phyloP scores from a whole-genome alignment of 2,888 invertebrate species.

The Drosophila nigricruria region DNA sequence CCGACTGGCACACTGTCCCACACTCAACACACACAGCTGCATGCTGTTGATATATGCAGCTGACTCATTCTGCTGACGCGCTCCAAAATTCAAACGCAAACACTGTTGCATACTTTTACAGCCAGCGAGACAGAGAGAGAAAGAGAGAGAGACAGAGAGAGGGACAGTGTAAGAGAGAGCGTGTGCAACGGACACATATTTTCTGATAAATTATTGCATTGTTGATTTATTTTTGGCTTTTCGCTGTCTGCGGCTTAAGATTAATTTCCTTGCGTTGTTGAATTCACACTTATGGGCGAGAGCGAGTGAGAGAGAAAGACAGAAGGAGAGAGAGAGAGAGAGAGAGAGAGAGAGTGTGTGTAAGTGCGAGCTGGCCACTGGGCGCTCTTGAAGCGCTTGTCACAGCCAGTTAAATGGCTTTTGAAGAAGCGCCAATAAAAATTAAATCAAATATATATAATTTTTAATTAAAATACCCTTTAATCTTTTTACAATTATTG shows the following conservation, averaged over 20 bases:
- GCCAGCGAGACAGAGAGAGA: constrained; percentile 1
- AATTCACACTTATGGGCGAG: constrained; percentile 68
- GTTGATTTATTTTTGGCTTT: constrained; percentile 82
- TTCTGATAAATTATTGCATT: constrained; percentile 81
- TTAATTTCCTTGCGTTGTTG: constrained; percentile 81
- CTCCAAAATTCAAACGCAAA: constrained; percentile 76
- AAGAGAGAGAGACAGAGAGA: constrained; percentile 11
- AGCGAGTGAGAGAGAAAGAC: no score
- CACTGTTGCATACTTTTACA: constrained; percentile 77
- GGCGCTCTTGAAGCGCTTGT: constrained; percentile 18
- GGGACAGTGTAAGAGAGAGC: constrained; percentile 6
- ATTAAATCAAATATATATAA: constrained; percentile 79
- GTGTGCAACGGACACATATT: constrained; percentile 76
- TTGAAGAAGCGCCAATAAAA: constrained; percentile 78
- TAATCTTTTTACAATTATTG: constrained; percentile 77
- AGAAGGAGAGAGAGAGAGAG: neutral
- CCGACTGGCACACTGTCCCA: constrained; percentile 31
- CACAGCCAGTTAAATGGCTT: constrained; percentile 70
- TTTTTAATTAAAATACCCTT: constrained; percentile 78
- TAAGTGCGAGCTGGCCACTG: neutral
- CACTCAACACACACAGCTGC: neutral
- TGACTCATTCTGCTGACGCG: constrained; percentile 78
- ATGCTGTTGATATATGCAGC: constrained; percentile 71
- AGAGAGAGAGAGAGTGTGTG: neutral
- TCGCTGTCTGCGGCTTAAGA: constrained; percentile 83